Evolutionary conservation across 2,797 vertebrate genomes (phyloP).

Genomic region (Megaceryle alcyon): DNA sequence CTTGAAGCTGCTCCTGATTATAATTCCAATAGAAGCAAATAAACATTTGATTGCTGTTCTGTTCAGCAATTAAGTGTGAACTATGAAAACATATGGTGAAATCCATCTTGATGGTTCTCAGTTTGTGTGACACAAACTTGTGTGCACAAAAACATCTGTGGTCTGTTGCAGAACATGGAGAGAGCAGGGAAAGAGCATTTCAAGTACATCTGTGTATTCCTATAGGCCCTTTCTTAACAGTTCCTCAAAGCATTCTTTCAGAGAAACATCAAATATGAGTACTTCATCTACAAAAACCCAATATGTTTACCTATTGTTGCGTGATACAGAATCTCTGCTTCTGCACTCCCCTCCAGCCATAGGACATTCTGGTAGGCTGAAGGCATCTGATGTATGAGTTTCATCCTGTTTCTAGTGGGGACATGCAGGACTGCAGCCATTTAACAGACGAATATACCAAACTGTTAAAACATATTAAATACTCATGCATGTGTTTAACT

Average conservation of each 20-base stretch:
- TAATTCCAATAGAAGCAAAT: conserved; percentile 62
- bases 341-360: not conserved
- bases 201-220: not conserved
- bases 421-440: not conserved
- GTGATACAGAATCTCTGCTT: not conserved
- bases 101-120: not conserved
- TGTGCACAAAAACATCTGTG: not conserved
- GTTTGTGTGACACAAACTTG: not conserved
- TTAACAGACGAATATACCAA: conserved; percentile 31
- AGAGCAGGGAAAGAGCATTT: not conserved
- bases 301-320: not conserved
- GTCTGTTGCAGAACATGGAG: not conserved
- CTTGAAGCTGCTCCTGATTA: conserved; percentile 51
- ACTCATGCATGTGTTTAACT: conserved; percentile 6
- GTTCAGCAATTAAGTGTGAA: conserved; percentile 55
- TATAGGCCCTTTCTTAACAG: not conserved
- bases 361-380: not conserved
- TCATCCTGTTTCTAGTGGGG: conserved; percentile 2
- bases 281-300: not conserved
- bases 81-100: not conserved
- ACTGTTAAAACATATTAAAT: conserved; percentile 45
- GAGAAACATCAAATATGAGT: not conserved
- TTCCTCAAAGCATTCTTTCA: not conserved
- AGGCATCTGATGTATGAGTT: not conserved
- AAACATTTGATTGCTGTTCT: conserved; percentile 62